Evolutionary conservation across 2,797 vertebrate species (phyloP).

Genomic region (Periophthalmus magnuspinnatus): DNA sequence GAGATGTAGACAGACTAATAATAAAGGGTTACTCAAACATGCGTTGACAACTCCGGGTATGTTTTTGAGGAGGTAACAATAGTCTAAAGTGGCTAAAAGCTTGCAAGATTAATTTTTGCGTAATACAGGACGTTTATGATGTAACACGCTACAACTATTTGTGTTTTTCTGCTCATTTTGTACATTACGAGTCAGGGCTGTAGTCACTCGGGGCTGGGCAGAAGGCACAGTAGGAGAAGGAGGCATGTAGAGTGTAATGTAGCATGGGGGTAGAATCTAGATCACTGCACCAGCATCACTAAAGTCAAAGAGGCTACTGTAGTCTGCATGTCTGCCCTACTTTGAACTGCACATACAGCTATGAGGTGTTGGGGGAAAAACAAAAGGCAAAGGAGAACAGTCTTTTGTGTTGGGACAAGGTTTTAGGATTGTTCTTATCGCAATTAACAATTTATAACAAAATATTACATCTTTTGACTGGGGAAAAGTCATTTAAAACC

Average conservation of each 20-base stretch:
- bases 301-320: conserved; percentile 36
- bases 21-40: no score
- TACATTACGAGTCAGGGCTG: conserved; percentile 29
- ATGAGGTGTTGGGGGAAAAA: conserved; percentile 12
- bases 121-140: no score
- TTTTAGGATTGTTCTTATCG: no score
- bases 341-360: conserved; percentile 30
- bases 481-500: no score
- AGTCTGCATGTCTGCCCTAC: conserved; percentile 46
- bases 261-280: conserved; percentile 66
- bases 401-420: conserved; percentile 14
- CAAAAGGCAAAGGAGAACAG: conserved; percentile 16
- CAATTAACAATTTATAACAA: no score
- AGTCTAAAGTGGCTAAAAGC: no score
- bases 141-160: neutral
- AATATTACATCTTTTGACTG: no score
- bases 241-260: conserved; percentile 56
- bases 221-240: conserved; percentile 41
- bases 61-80: no score
- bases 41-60: no score
- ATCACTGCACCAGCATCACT: conserved; percentile 70
- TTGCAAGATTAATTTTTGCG: no score
- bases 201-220: conserved; percentile 21
- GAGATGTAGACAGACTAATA: no score
- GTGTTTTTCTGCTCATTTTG: conserved; percentile 44